These are phyloP conservation scores for mouse (Mus musculus) DNA, from an alignment of 2,113 vertebrate genomes.

Conservation along the genomic window GRCm39 chr7:32060501-32061000, in stretches of 20 bases:
- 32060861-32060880: no score
- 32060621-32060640: not conserved
- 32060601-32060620: not conserved
- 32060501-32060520: not conserved
- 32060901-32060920: no score
- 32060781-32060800: no score
- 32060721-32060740: not conserved
- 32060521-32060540: not conserved
- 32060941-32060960: no score
- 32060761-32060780: not conserved
- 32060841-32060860: no score
- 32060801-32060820: not conserved
- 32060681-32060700: not conserved
- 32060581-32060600: not conserved
- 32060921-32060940: no score
- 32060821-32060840: no score
- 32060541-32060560: constrained; percentile 4
- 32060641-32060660: not conserved
- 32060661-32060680: no score
- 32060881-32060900: no score
- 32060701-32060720: not conserved
- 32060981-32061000: no score
- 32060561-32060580: not conserved
- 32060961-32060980: no score
- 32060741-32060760: no score